phyloP scores from a whole-genome alignment of 2,113 vertebrate genomes.

The Amia ocellicauda region DNA sequence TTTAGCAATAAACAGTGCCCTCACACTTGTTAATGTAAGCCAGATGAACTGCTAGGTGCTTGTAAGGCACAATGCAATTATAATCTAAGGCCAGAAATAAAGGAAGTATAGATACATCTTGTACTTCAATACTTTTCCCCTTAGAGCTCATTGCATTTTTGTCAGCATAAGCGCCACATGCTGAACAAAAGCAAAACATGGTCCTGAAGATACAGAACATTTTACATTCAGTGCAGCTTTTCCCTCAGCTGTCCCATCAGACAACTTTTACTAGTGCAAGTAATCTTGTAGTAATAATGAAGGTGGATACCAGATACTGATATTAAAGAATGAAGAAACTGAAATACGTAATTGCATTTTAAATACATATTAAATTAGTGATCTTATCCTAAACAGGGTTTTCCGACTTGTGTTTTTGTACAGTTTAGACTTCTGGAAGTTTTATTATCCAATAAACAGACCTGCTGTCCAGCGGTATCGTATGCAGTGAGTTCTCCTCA shows the following conservation, averaged over 20 bases:
- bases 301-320: background rate
- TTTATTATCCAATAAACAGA: no score
- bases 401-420: no score
- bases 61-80: slow-evolving; percentile 20
- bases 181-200: background rate
- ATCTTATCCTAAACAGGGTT: background rate
- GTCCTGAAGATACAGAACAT: background rate
- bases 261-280: slow-evolving; percentile 20
- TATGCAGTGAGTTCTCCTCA: no score
- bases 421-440: background rate
- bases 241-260: background rate
- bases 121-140: background rate
- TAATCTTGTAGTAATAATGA: slow-evolving; percentile 3
- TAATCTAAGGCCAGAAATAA: background rate
- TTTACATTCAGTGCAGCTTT: slow-evolving; percentile 5
- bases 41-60: slow-evolving; percentile 1
- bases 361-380: background rate
- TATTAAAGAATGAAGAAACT: background rate
- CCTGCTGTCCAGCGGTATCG: no score
- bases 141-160: slow-evolving; percentile 1
- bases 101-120: background rate
- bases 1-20: background rate
- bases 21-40: background rate
- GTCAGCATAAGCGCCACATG: background rate
- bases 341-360: background rate